Evolutionary conservation across 1,140 invertebrate species (phyloP).

Genomic region (Idris sp.): DNA sequence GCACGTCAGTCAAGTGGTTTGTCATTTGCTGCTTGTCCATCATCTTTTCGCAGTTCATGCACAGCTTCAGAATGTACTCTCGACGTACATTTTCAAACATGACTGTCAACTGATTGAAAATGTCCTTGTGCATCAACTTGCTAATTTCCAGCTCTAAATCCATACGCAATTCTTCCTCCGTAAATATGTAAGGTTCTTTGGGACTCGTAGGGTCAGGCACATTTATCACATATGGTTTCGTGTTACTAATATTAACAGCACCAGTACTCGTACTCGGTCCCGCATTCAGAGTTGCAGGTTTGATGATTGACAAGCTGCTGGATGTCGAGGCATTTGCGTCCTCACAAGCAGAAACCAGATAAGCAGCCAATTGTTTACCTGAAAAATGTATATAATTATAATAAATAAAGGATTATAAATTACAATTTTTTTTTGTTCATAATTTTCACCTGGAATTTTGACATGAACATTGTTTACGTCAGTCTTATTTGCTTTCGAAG

Average conservation of each 20-base stretch:
- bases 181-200: slow-evolving; percentile 7
- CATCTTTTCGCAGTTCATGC: neutral
- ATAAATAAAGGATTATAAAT: too few species aligned
- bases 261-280: neutral
- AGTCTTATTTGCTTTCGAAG: too few species aligned
- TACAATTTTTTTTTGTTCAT: too few species aligned
- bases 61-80: slow-evolving; percentile 36
- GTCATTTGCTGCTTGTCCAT: neutral
- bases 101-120: slow-evolving; percentile 24
- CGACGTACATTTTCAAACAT: slow-evolving; percentile 38
- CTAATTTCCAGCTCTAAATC: slow-evolving; percentile 7
- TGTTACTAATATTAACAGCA: neutral
- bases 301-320: slow-evolving; percentile 9
- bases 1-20: slow-evolving; percentile 25
- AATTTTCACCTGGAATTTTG: too few species aligned
- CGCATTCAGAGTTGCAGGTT: slow-evolving; percentile 14
- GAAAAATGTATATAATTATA: too few species aligned
- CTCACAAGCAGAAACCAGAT: slow-evolving; percentile 11
- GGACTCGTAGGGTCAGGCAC: neutral
- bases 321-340: neutral
- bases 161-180: slow-evolving; percentile 14
- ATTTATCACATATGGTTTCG: slow-evolving; percentile 4
- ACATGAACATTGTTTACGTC: too few species aligned
- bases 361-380: neutral
- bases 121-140: slow-evolving; percentile 14